phyloP scores from a whole-genome alignment of 2,113 vertebrate species.

The Perca fluviatilis region DNA sequence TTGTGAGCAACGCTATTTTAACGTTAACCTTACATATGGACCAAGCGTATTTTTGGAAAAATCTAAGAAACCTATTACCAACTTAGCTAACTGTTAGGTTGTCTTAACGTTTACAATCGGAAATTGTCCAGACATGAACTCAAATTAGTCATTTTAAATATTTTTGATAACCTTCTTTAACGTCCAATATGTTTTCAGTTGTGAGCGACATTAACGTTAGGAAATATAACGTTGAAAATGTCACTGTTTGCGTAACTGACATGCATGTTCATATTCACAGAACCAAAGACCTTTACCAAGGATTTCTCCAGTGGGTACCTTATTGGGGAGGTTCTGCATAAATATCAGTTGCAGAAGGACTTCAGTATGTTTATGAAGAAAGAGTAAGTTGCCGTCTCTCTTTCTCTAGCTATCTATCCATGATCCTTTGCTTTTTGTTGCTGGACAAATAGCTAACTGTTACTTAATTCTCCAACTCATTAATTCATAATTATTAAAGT shows the following conservation, averaged over 20 bases:
- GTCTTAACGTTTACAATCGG: neutral
- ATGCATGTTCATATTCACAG: slow-evolving; percentile 75
- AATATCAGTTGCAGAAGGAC: slow-evolving; percentile 92
- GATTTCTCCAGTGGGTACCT: slow-evolving; percentile 94
- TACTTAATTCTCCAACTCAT: neutral
- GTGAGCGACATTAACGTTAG: neutral
- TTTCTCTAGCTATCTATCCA: neutral
- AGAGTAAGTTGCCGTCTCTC: slow-evolving; percentile 85
- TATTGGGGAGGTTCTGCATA: slow-evolving; percentile 93
- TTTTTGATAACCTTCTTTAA: neutral
- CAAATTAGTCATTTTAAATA: neutral
- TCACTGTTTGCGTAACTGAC: neutral
- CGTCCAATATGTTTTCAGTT: neutral
- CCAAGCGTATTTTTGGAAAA: neutral
- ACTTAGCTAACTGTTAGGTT: neutral
- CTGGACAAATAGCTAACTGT: neutral
- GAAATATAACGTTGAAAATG: neutral
- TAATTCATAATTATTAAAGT: slow-evolving; percentile 12
- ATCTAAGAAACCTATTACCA: neutral
- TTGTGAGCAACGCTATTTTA: neutral
- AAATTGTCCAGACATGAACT: neutral
- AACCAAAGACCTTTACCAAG: slow-evolving; percentile 86
- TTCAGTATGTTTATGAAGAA: slow-evolving; percentile 91
- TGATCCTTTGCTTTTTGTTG: neutral
- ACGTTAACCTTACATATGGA: too few species aligned